Percentiles rank a stretch among this genome's conserved stretches.
Conservation (phyloP, 2,888 invertebrate species). For the Agelastica alni region DNA sequence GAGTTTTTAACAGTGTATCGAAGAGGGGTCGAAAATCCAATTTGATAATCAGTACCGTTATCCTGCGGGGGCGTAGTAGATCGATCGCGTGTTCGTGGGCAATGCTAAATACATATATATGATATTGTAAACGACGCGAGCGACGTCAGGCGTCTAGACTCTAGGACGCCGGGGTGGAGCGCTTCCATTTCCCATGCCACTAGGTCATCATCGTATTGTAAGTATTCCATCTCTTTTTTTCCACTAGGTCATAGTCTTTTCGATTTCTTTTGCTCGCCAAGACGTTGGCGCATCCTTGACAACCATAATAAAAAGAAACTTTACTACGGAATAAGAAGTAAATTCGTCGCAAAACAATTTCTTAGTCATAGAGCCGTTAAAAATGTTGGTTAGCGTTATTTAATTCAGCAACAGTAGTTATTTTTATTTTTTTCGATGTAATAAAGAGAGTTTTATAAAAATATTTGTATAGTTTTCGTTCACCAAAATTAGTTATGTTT, state of each 20-base stretch:
- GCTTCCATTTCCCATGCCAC: slow-evolving; percentile 45
- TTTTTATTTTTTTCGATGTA: no score
- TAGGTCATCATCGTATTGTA: slow-evolving; percentile 43
- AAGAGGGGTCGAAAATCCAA: slow-evolving; percentile 24
- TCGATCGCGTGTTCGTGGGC: slow-evolving; percentile 45
- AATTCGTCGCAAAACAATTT: no score
- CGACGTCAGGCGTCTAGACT: slow-evolving; percentile 53
- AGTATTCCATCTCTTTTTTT: slow-evolving; percentile 22
- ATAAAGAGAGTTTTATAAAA: no score
- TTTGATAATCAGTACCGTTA: slow-evolving; percentile 27
- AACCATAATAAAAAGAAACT: no score
- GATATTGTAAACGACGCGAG: slow-evolving; percentile 44
- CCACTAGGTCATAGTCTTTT: slow-evolving; percentile 19
- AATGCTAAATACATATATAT: slow-evolving; percentile 38
- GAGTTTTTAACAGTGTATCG: no score
- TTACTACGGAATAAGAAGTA: no score
- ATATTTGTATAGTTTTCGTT: no score
- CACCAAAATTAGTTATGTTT: no score
- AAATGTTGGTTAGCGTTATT: no score
- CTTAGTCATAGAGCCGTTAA: no score
- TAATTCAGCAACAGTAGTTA: no score
- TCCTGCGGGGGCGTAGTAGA: slow-evolving; percentile 19
- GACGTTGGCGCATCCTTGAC: background rate
- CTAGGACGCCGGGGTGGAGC: slow-evolving; percentile 52
- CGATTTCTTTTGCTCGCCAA: slow-evolving; percentile 9